These are phyloP conservation scores for Pseudorhiza aurosa DNA, from an alignment of 30 jellyfish, hydroid and myxozoan genomes.

Conservation along the genomic window DNA sequence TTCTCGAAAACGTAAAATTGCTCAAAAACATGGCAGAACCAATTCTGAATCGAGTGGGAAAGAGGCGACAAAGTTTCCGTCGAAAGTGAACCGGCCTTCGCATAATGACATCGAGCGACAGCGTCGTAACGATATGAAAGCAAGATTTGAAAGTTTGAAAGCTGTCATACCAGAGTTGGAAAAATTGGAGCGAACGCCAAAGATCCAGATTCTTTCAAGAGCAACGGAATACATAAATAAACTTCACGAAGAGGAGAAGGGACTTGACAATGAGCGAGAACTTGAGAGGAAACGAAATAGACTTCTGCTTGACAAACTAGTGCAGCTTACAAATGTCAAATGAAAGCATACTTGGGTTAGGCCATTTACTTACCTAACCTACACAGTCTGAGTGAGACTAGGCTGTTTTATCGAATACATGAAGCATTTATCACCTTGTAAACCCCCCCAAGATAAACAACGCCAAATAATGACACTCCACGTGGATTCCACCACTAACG, in stretches of 20 bases:
- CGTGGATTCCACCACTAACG: too few species aligned
- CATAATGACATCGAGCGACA: constrained; percentile 81
- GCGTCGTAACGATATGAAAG: constrained; percentile 77
- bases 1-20: constrained; percentile 3
- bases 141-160: constrained; percentile 62
- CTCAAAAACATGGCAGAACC: background rate
- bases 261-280: constrained; percentile 56
- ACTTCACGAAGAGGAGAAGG: constrained; percentile 48
- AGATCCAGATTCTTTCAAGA: constrained; percentile 50
- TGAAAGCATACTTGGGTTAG: too few species aligned
- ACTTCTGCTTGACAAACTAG: constrained; percentile 55
- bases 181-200: constrained; percentile 67
- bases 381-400: too few species aligned
- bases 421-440: too few species aligned
- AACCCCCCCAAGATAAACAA: too few species aligned
- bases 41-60: background rate
- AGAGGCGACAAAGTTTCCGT: background rate
- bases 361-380: too few species aligned
- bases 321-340: constrained; percentile 38
- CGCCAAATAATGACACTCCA: too few species aligned
- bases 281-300: constrained; percentile 42
- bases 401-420: too few species aligned
- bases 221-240: constrained; percentile 58
- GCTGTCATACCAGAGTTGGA: constrained; percentile 63
- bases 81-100: constrained; percentile 37